Percentiles rank a stretch among this genome's conserved stretches.
Evolutionary conservation across 2,113 vertebrate genomes (phyloP).

Genomic region (Brachyistius frenatus): DNA sequence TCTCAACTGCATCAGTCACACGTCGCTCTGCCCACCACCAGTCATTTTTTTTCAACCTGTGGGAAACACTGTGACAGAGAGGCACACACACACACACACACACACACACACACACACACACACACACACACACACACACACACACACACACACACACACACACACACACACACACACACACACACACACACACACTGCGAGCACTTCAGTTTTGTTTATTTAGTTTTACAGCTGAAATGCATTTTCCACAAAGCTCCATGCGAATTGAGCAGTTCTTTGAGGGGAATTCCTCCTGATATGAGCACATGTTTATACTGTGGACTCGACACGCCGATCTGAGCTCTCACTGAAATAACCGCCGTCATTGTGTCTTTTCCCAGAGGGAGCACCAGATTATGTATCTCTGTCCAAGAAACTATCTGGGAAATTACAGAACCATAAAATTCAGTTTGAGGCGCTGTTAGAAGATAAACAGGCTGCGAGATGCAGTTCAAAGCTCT

Average conservation of each 20-base stretch:
- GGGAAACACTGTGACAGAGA: background rate
- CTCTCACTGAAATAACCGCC: background rate
- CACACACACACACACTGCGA: too few relatives aligned
- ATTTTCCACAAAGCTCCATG: background rate
- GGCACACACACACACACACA: background rate
- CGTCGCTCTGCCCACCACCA: too few relatives aligned
- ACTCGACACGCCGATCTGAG: background rate
- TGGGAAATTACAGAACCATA: conserved; percentile 1
- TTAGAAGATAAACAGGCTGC: conserved; percentile 4
- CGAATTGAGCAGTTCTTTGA: background rate
- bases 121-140: background rate
- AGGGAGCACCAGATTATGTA: background rate
- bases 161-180: too few relatives aligned
- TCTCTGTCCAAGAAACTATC: background rate
- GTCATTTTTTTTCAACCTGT: too few relatives aligned
- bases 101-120: too few relatives aligned
- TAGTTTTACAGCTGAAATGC: background rate
- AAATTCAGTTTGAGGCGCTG: background rate
- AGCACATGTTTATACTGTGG: background rate
- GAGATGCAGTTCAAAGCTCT: background rate
- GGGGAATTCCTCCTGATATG: background rate
- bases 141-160: too few relatives aligned
- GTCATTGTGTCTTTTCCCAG: background rate
- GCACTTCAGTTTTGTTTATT: background rate
- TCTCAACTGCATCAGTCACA: too few relatives aligned